These are phyloP conservation scores for Eledona agricola DNA, from an alignment of 2,888 invertebrate species.

Conservation along the genomic window DNA sequence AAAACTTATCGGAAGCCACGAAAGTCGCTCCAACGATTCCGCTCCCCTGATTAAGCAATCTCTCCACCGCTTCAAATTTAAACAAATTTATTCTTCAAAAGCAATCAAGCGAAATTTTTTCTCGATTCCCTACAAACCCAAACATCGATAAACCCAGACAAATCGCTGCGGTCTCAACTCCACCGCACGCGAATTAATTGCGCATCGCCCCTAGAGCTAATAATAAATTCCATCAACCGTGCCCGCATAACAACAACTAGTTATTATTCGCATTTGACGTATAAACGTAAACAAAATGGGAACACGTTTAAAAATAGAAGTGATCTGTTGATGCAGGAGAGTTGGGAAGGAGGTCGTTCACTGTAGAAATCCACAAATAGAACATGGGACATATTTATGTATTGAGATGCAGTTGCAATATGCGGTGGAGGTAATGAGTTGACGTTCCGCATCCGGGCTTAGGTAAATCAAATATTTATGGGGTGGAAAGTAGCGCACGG, in stretches of 20 bases:
- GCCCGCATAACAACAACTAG: conserved; percentile 26
- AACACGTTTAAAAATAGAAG: conserved; percentile 28
- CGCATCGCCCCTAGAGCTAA: conserved; percentile 5
- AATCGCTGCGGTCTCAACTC: background rate
- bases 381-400: conserved; percentile 40
- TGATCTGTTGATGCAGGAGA: conserved; percentile 38
- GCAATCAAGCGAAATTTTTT: too few species aligned
- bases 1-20: conserved; percentile 4
- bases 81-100: too few species aligned
- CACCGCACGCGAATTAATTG: conserved; percentile 1
- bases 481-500: conserved; percentile 18
- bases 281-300: conserved; percentile 25
- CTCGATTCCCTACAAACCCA: too few species aligned
- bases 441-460: background rate
- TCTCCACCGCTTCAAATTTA: too few species aligned
- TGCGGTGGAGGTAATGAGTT: conserved; percentile 6
- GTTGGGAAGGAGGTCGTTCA: conserved; percentile 43
- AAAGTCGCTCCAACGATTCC: background rate
- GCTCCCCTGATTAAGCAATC: background rate
- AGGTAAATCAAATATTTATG: conserved; percentile 20
- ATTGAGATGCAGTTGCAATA: conserved; percentile 34
- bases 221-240: conserved; percentile 33
- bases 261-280: conserved; percentile 29
- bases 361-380: conserved; percentile 42
- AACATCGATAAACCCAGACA: conserved; percentile 1